Conservation (phyloP, 2,888 invertebrate genomes). For the Ptychoptera contaminata region DNA sequence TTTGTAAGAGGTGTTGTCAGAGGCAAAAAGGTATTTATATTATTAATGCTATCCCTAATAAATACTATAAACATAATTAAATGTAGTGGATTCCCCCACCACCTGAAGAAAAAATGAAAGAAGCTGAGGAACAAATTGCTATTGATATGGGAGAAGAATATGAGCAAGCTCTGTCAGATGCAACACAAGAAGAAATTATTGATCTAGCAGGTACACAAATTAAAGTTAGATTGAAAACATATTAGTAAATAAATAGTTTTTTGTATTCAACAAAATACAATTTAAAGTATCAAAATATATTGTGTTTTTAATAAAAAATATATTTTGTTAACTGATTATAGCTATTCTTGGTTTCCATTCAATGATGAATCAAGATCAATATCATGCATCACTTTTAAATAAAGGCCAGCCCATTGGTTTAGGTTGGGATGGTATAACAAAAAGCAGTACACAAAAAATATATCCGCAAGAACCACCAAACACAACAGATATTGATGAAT, state of each 20-base stretch:
- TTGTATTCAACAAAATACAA: too few species aligned
- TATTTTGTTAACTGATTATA: too few species aligned
- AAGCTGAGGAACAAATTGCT: slow-evolving; percentile 81
- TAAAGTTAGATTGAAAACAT: too few species aligned
- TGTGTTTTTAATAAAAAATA: too few species aligned
- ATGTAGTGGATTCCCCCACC: slow-evolving; percentile 63
- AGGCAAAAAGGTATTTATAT: slow-evolving; percentile 51
- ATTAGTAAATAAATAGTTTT: too few species aligned
- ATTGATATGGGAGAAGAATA: slow-evolving; percentile 91
- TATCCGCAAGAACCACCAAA: slow-evolving; percentile 94
- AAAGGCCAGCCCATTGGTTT: slow-evolving; percentile 80
- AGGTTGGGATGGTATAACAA: slow-evolving; percentile 91
- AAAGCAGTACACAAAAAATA: slow-evolving; percentile 79
- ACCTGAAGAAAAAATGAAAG: slow-evolving; percentile 50
- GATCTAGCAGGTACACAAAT: slow-evolving; percentile 71
- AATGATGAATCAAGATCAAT: slow-evolving; percentile 99
- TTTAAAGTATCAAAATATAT: too few species aligned
- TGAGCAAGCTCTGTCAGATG: slow-evolving; percentile 73
- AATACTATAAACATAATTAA: neutral
- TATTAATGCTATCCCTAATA: slow-evolving; percentile 12
- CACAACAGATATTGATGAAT: slow-evolving; percentile 86
- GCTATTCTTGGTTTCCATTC: slow-evolving; percentile 99
- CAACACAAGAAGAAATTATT: slow-evolving; percentile 92
- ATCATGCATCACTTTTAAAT: slow-evolving; percentile 88
- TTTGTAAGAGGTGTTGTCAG: slow-evolving; percentile 79